These are phyloP conservation scores for Salminus brasiliensis DNA, from an alignment of 2,113 vertebrate genomes.

Conservation along the genomic window DNA sequence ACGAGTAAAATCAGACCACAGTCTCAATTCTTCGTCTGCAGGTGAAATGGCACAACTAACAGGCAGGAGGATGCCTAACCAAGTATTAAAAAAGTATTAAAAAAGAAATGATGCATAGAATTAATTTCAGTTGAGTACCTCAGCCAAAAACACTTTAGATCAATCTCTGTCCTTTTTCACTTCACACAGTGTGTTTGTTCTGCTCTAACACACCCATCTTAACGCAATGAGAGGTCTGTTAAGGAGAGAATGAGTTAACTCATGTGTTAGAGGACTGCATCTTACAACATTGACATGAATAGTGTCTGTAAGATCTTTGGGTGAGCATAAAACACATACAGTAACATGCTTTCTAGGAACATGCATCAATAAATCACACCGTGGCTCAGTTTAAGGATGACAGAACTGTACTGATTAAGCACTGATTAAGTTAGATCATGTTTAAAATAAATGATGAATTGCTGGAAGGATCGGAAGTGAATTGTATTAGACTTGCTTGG, in stretches of 20 bases:
- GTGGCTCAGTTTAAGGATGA: not conserved
- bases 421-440: not conserved
- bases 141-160: not conserved
- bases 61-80: too few relatives aligned
- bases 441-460: not conserved
- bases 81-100: too few relatives aligned
- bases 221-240: not conserved
- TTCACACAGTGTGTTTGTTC: not conserved
- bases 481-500: not conserved
- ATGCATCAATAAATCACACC: constrained; percentile 37
- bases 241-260: not conserved
- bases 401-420: not conserved
- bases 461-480: not conserved
- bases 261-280: not conserved
- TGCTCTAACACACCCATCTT: not conserved
- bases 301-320: not conserved
- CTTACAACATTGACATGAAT: not conserved
- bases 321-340: constrained; percentile 56
- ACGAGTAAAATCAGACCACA: too few relatives aligned
- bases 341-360: constrained; percentile 52
- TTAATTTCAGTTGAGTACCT: too few relatives aligned
- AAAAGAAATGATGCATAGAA: not conserved
- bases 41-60: too few relatives aligned
- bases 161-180: not conserved
- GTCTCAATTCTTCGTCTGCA: too few relatives aligned